phyloP scores from a whole-genome alignment of 2,113 vertebrate species.

The Deroptyus accipitrinus region DNA sequence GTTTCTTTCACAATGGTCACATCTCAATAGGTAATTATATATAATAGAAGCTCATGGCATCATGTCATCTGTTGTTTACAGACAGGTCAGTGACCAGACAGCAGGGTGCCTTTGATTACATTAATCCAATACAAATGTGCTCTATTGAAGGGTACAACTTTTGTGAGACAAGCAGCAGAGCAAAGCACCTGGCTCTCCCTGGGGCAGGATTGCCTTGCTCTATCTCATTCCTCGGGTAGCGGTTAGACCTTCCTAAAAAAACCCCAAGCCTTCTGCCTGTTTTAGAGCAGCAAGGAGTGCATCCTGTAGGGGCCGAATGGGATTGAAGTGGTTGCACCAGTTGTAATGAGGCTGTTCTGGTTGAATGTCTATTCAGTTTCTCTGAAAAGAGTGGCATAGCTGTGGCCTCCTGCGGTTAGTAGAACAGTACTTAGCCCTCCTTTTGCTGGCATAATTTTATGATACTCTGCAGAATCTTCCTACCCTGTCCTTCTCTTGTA shows the following conservation, averaged over 20 bases:
- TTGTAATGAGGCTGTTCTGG: not conserved
- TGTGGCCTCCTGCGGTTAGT: not conserved
- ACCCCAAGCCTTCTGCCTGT: not conserved
- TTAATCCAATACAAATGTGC: not conserved
- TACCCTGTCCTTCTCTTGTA: not conserved
- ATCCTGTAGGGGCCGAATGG: not conserved
- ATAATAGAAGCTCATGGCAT: not conserved
- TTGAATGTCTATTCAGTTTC: not conserved
- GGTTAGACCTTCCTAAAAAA: not conserved
- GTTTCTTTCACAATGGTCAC: not conserved
- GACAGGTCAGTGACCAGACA: conserved; percentile 33
- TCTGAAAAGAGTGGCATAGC: not conserved
- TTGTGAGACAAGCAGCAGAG: not conserved
- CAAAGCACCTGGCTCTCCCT: not conserved
- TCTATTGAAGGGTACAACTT: not conserved
- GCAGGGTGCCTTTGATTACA: conserved; percentile 33
- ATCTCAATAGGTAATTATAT: not conserved
- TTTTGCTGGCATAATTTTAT: not conserved
- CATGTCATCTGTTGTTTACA: conserved; percentile 19
- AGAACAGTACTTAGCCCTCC: not conserved
- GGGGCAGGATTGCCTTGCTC: not conserved
- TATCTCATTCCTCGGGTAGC: not conserved
- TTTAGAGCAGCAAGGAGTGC: not conserved
- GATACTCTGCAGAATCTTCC: not conserved
- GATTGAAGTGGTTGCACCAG: not conserved